Percentiles rank a stretch among this genome's conserved stretches.
Evolutionary conservation across 64 coral and sea anemone genomes (phyloP).

Genomic region (Orbicella faveolata): DNA sequence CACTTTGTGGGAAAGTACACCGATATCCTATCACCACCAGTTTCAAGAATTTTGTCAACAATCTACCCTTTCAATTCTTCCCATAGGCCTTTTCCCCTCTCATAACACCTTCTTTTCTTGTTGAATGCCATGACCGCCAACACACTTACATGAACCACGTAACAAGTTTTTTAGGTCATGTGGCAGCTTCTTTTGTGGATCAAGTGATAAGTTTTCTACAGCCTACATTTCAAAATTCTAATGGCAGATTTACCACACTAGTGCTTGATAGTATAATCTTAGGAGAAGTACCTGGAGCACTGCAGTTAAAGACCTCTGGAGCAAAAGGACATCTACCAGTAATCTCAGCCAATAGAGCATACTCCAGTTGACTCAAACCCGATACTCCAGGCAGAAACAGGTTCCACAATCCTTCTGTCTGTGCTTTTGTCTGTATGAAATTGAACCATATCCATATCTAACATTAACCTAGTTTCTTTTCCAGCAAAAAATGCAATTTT

Average conservation of each 20-base stretch:
- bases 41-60: too few species aligned
- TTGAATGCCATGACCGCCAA: too few species aligned
- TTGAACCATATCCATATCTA: neutral
- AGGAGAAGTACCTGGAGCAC: constrained; percentile 77
- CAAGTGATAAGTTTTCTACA: too few species aligned
- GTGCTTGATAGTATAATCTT: neutral
- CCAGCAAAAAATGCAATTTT: neutral
- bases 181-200: too few species aligned
- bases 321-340: constrained; percentile 86
- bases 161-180: too few species aligned
- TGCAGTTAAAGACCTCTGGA: constrained; percentile 94
- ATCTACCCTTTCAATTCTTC: too few species aligned
- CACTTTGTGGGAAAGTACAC: too few species aligned
- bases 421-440: constrained; percentile 62
- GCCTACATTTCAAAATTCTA: neutral
- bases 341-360: constrained; percentile 84
- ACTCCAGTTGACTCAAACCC: constrained; percentile 89
- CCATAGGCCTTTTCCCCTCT: too few species aligned
- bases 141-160: too few species aligned
- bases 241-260: neutral
- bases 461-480: neutral
- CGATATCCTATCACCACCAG: too few species aligned
- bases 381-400: constrained; percentile 87
- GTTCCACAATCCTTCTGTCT: constrained; percentile 84
- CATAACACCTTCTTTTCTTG: too few species aligned